Conservation (phyloP, 2,888 invertebrate species). For the Lepidonotus clava region DNA sequence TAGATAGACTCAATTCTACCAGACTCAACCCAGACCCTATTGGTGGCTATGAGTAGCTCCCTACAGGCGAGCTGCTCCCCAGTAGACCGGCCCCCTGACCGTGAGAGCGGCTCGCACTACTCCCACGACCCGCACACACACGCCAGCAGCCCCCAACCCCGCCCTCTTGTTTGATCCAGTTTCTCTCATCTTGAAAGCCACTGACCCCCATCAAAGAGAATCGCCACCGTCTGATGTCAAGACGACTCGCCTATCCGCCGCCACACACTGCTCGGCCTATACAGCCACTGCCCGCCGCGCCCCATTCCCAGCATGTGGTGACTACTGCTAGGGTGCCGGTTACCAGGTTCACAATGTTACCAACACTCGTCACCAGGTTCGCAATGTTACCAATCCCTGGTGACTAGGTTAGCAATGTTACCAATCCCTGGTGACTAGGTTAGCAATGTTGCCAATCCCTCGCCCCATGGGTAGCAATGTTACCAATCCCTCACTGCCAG, state of each 20-base stretch:
- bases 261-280: not conserved
- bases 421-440: too few species aligned
- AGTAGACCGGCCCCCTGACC: conserved; percentile 20
- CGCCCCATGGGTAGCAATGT: too few species aligned
- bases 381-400: too few species aligned
- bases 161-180: conserved; percentile 45
- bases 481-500: too few species aligned
- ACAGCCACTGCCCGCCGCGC: conserved; percentile 6
- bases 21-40: not conserved
- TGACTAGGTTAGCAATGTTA: too few species aligned
- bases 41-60: not conserved
- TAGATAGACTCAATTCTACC: too few species aligned
- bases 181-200: conserved; percentile 48
- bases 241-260: conserved; percentile 34
- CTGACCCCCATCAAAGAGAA: conserved; percentile 46
- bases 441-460: too few species aligned
- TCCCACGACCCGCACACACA: not conserved
- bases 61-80: not conserved
- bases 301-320: not conserved
- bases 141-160: not conserved
- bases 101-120: conserved; percentile 25
- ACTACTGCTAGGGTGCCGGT: too few species aligned
- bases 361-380: too few species aligned
- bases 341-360: too few species aligned
- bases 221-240: conserved; percentile 40